Evolutionary conservation across 2,888 invertebrate genomes (phyloP).

Genomic region (Melanargia galathea): DNA sequence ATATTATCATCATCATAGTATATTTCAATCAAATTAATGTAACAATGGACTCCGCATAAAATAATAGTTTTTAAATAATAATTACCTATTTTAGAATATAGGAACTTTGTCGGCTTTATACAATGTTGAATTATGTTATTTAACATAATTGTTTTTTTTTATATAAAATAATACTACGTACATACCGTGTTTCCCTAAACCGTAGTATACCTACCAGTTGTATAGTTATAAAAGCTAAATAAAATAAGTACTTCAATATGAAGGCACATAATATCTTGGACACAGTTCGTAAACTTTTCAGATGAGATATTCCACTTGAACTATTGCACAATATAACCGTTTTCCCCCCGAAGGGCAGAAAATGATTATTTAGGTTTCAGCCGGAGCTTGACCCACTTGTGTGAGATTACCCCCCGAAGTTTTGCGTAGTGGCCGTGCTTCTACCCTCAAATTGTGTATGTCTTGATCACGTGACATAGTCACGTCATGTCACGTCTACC

Average conservation of each 20-base stretch:
- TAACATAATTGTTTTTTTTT: slow-evolving; percentile 11
- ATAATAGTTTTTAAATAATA: slow-evolving; percentile 12
- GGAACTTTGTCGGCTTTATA: slow-evolving; percentile 36
- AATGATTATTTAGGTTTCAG: too few species aligned
- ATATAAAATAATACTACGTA: slow-evolving; percentile 29
- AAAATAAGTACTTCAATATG: slow-evolving; percentile 27
- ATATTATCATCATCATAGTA: neutral
- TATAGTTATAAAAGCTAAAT: slow-evolving; percentile 20
- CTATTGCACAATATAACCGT: too few species aligned
- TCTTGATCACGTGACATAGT: too few species aligned
- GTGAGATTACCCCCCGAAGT: too few species aligned
- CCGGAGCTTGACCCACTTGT: too few species aligned
- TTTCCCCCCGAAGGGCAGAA: too few species aligned
- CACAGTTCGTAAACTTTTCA: slow-evolving; percentile 24
- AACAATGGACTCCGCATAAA: slow-evolving; percentile 6
- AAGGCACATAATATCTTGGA: slow-evolving; percentile 28
- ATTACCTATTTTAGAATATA: slow-evolving; percentile 28
- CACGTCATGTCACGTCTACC: too few species aligned
- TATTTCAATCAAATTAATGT: neutral
- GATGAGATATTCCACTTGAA: neutral
- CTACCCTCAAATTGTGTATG: too few species aligned
- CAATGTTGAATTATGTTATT: slow-evolving; percentile 1
- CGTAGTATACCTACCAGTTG: slow-evolving; percentile 1
- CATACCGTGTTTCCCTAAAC: slow-evolving; percentile 2
- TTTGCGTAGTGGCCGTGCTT: too few species aligned